A percentile compares a stretch with the other conserved stretches of the same genome.
Conservation (phyloP, 2,113 vertebrate species). For the Lethenteron reissneri region DNA sequence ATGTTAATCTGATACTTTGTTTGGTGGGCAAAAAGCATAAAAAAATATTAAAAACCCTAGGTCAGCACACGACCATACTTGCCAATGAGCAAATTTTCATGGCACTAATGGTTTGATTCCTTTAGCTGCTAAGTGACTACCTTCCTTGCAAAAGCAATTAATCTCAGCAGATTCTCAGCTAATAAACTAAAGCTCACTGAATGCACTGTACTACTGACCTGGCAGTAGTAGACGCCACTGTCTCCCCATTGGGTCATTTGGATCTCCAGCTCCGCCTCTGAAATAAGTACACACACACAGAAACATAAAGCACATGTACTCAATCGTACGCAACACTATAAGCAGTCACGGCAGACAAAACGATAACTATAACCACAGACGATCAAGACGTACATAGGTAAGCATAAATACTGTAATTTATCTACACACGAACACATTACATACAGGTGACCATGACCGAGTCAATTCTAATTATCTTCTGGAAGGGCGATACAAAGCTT, state of each 20-base stretch:
- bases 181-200: no score
- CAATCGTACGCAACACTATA: not conserved
- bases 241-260: constrained; percentile 86
- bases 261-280: constrained; percentile 77
- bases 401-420: not conserved
- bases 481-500: not conserved
- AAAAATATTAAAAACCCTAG: no score
- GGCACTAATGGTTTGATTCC: no score
- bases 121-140: no score
- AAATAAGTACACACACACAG: constrained; percentile 7
- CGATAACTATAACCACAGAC: not conserved
- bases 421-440: not conserved
- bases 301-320: not conserved
- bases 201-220: constrained; percentile 21
- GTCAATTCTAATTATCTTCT: not conserved
- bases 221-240: constrained; percentile 83
- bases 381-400: not conserved
- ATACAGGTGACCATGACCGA: not conserved
- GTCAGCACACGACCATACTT: no score
- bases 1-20: no score
- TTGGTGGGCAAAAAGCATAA: no score
- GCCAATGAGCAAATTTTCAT: no score
- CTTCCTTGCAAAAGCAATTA: no score
- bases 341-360: not conserved
- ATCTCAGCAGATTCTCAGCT: no score